Evolutionary conservation across 2,888 invertebrate species (phyloP).

Genomic region (Hydropsyche betteni): DNA sequence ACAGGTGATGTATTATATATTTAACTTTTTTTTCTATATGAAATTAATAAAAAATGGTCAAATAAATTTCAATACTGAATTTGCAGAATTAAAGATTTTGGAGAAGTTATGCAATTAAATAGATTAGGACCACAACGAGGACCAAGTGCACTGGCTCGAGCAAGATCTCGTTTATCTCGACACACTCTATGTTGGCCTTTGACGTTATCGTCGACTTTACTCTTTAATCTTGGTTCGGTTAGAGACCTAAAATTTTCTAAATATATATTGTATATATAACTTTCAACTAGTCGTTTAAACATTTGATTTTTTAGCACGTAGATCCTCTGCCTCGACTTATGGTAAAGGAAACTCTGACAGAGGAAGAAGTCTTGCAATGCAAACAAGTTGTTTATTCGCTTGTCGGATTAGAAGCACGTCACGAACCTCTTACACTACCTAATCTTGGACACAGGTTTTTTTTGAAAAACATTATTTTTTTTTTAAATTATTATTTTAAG

Average conservation of each 20-base stretch:
- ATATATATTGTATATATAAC: not conserved
- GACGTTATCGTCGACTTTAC: conserved; percentile 86
- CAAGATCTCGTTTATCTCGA: conserved; percentile 75
- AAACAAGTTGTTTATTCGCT: conserved; percentile 85
- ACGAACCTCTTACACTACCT: conserved; percentile 80
- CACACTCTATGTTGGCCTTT: conserved; percentile 90
- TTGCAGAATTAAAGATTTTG: conserved; percentile 80
- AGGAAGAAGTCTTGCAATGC: conserved; percentile 88
- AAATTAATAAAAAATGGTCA: not conserved
- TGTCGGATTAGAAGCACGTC: conserved; percentile 82
- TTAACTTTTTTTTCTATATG: not conserved
- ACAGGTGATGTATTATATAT: conserved; percentile 62
- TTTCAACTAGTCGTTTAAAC: conserved; percentile 4
- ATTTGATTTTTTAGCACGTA: conserved; percentile 68
- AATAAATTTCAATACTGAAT: not conserved
- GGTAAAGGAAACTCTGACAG: conserved; percentile 81
- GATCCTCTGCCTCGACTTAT: conserved; percentile 83
- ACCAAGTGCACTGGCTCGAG: conserved; percentile 69
- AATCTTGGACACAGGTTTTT: conserved; percentile 72
- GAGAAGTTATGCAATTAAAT: conserved; percentile 86
- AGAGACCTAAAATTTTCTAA: conserved; percentile 53
- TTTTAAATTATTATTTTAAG: not conserved
- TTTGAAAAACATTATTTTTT: conserved; percentile 46
- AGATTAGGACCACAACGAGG: conserved; percentile 77
- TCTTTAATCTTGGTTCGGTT: conserved; percentile 83